Conservation (phyloP, 2,113 vertebrate species). For the Planiliza haematocheilus region DNA sequence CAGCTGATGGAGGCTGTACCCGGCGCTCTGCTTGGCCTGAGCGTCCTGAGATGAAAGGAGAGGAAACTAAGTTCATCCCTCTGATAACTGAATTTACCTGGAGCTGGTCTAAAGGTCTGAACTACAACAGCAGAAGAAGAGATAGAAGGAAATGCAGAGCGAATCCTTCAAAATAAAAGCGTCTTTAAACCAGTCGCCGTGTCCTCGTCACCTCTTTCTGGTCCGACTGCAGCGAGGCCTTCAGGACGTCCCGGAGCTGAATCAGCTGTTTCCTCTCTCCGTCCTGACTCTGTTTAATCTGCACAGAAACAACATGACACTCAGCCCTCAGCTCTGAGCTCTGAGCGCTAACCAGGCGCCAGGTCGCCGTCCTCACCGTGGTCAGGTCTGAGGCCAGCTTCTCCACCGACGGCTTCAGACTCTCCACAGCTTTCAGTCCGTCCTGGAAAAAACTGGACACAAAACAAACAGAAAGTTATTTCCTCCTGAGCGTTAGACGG, state of each 20-base stretch:
- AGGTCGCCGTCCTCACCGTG: constrained; percentile 79
- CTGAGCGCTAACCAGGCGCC: no score
- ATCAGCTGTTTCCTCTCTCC: constrained; percentile 92
- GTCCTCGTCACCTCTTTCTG: constrained; percentile 91
- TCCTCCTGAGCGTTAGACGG: not conserved
- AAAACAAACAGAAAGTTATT: not conserved
- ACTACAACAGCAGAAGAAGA: no score
- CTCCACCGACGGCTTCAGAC: constrained; percentile 92
- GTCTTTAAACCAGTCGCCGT: no score
- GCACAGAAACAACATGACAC: constrained; percentile 17
- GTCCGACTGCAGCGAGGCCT: constrained; percentile 92
- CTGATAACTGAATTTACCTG: no score
- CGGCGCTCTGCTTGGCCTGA: constrained; percentile 89
- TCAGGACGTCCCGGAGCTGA: constrained; percentile 93
- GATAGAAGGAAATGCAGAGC: no score
- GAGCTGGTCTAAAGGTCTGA: no score
- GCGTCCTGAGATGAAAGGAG: constrained; percentile 82
- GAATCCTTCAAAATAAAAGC: no score
- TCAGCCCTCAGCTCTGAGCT: no score
- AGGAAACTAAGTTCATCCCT: no score
- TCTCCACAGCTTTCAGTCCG: constrained; percentile 94
- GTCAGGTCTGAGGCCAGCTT: constrained; percentile 91
- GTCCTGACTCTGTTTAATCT: constrained; percentile 90
- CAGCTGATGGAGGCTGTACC: constrained; percentile 97
- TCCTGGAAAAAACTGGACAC: constrained; percentile 95